A percentile compares a stretch with the other conserved stretches of the same genome.
Evolutionary conservation across 2,888 invertebrate genomes (phyloP).

Genomic region (Trachelus iudaicus): DNA sequence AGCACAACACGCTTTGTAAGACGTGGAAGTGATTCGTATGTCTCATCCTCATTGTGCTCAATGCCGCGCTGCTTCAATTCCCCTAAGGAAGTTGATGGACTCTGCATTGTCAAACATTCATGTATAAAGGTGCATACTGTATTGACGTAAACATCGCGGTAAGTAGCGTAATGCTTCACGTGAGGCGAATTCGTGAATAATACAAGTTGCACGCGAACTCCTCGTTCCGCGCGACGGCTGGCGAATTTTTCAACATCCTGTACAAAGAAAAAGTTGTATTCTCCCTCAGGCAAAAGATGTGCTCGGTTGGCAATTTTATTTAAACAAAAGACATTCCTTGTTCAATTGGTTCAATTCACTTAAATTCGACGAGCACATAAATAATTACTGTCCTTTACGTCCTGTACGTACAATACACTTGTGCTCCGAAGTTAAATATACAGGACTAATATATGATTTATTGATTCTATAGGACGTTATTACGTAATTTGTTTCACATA

Average conservation of each 20-base stretch:
- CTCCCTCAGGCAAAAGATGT: too few species aligned
- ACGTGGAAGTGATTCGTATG: conserved; percentile 29
- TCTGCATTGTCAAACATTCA: conserved; percentile 66
- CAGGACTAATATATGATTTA: conserved; percentile 5
- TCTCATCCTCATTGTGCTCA: conserved; percentile 25
- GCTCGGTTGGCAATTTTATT: not conserved
- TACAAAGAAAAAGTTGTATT: conserved; percentile 31
- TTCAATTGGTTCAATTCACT: too few species aligned
- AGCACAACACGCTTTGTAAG: conserved; percentile 51
- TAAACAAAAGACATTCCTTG: not conserved
- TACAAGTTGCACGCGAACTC: conserved; percentile 72
- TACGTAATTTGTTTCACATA: conserved; percentile 1
- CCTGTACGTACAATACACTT: not conserved
- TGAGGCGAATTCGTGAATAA: conserved; percentile 80
- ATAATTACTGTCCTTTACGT: too few species aligned
- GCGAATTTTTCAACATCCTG: conserved; percentile 78
- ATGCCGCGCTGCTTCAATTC: conserved; percentile 5
- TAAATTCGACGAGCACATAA: too few species aligned
- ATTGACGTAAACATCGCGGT: conserved; percentile 73
- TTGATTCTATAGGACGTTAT: not conserved
- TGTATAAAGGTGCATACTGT: conserved; percentile 72
- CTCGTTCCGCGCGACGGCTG: conserved; percentile 69
- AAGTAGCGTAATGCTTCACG: conserved; percentile 76
- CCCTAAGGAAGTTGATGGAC: not conserved
- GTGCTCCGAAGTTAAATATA: conserved; percentile 6